phyloP scores from a whole-genome alignment of 2,888 invertebrate genomes.

The Scaptomyza reducta region DNA sequence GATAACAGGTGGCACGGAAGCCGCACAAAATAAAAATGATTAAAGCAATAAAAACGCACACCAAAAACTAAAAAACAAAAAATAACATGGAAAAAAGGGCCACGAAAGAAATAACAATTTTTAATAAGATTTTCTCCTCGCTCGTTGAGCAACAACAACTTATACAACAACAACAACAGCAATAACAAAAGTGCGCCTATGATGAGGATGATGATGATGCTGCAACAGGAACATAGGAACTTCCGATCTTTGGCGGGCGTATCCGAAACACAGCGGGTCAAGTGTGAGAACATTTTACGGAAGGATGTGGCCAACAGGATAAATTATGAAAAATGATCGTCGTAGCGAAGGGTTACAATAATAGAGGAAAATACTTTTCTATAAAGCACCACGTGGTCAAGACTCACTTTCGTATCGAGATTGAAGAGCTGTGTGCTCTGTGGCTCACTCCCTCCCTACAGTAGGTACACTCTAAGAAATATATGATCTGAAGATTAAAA shows the following conservation, averaged over 20 bases:
- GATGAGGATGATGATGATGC: slow-evolving; percentile 28
- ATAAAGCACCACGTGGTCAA: slow-evolving; percentile 76
- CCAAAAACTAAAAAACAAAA: slow-evolving; percentile 45
- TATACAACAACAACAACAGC: slow-evolving; percentile 36
- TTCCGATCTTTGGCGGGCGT: slow-evolving; percentile 73
- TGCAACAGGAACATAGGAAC: slow-evolving; percentile 50
- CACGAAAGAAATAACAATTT: slow-evolving; percentile 71
- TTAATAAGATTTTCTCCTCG: slow-evolving; percentile 80
- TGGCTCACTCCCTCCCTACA: slow-evolving; percentile 27
- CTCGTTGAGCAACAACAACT: slow-evolving; percentile 43
- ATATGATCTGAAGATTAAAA: background rate
- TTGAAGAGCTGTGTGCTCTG: slow-evolving; percentile 2
- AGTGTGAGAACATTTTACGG: slow-evolving; percentile 84
- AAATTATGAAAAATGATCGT: slow-evolving; percentile 68
- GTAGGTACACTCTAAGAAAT: background rate
- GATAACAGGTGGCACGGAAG: slow-evolving; percentile 82
- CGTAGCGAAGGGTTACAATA: slow-evolving; percentile 50
- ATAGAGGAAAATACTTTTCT: slow-evolving; percentile 2
- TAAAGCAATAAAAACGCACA: slow-evolving; percentile 69
- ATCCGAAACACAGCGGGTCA: slow-evolving; percentile 72
- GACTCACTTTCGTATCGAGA: slow-evolving; percentile 70
- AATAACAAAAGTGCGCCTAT: slow-evolving; percentile 29
- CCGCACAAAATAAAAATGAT: slow-evolving; percentile 81
- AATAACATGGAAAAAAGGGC: slow-evolving; percentile 61
- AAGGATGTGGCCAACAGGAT: slow-evolving; percentile 62